Base-by-base conservation (phyloP, 2,113 vertebrate species). In the Glaucidium brasilianum region DNA sequence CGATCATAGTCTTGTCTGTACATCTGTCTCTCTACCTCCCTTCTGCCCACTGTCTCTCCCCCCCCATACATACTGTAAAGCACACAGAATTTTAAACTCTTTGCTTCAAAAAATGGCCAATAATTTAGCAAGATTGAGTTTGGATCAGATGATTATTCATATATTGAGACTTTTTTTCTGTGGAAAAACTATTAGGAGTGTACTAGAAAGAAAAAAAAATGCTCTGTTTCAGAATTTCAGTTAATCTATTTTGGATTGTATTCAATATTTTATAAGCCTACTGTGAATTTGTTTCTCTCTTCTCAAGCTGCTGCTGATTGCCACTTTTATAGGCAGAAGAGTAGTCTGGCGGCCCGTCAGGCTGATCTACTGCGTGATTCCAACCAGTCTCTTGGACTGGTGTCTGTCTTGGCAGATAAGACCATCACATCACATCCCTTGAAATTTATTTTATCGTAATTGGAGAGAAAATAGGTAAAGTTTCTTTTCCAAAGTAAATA, bases 401-500 rank as follows among this genome's bases (percentile, higher is more conserved):
- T 39, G 27, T 75, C 69, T 68, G 18, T 53, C 93, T 89, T 80
- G 68, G 94, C 76, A 77, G 68, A 59, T 13, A 41, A 0, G 14
- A 91, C 62, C 52, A 29, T 16, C 32, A 43, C 52, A 29, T 16
- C 32, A 43, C 18, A 43, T 81, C 84, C 49, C 69, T 85, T 43
- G 29, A 80, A 91, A 72, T 81, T 87, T 49, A 78, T 67, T 91
- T 89, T 58, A n/a, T 68, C 7, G 0, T 89, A 89, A 91, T 39
- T 95, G 80, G 74, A 68, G 52, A 50, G 81, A 94, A 96, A 91
- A 34, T 21, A 83, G 53, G 67, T 59, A 84, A 67, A 47, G 52
- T 94, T 92, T 92, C 80, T 91, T 88, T 91, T 69, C 90, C 58
- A 37, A 37, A 84, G 56, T 83, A 86, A 88, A 83, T 71, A 85